phyloP scores from a whole-genome alignment of 2,888 invertebrate genomes.

The Exephanes ischioxanthus region DNA sequence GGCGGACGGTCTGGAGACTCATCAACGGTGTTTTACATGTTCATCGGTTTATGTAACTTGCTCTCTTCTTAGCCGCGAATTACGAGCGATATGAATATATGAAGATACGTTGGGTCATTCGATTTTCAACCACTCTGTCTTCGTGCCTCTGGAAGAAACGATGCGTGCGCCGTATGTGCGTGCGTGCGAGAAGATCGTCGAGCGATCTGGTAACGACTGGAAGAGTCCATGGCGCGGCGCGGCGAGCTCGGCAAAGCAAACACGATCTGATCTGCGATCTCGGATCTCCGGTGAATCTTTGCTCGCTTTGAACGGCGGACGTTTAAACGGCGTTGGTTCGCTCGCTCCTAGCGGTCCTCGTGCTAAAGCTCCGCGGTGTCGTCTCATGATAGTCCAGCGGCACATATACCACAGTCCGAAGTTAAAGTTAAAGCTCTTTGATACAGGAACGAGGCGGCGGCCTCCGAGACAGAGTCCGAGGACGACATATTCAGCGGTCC shows the following conservation, averaged over 20 bases:
- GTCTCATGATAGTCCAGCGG: neutral
- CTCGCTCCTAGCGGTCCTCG: conserved; percentile 53
- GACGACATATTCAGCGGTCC: conserved; percentile 66
- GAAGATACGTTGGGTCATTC: conserved; percentile 6
- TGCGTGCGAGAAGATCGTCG: conserved; percentile 65
- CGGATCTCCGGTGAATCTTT: conserved; percentile 66
- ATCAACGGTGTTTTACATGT: neutral
- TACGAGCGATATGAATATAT: neutral
- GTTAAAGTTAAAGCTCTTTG: conserved; percentile 32
- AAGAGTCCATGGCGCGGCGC: conserved; percentile 65
- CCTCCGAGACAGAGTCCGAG: conserved; percentile 38
- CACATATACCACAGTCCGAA: conserved; percentile 1
- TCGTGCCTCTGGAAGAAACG: conserved; percentile 30
- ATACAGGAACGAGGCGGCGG: conserved; percentile 35
- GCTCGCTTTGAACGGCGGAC: conserved; percentile 50
- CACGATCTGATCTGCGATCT: conserved; percentile 76
- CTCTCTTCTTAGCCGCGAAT: neutral
- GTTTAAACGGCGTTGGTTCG: conserved; percentile 14
- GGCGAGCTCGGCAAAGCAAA: conserved; percentile 76
- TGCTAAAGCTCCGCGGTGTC: conserved; percentile 51
- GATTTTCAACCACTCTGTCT: conserved; percentile 15
- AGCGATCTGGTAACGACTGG: conserved; percentile 70
- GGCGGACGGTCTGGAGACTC: neutral
- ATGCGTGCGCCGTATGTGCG: conserved; percentile 47
- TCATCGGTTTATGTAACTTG: neutral